Conservation (phyloP, 2,888 invertebrate genomes). For the Mechanitis messenoides region DNA sequence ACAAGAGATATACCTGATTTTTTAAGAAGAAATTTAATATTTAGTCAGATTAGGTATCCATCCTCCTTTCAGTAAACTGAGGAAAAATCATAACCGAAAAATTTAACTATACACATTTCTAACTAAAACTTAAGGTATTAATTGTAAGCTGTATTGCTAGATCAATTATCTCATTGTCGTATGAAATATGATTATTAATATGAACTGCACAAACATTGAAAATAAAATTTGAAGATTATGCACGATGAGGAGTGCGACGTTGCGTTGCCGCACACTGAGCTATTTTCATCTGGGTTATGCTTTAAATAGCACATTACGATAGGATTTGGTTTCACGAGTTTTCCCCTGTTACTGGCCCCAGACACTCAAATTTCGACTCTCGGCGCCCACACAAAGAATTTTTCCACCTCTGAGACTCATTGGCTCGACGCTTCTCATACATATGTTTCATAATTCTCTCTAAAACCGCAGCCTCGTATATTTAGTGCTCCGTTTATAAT, state of each 20-base stretch:
- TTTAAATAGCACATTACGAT: conserved; percentile 76
- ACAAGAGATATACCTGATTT: too few relatives aligned
- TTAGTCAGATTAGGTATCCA: too few relatives aligned
- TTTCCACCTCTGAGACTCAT: conserved; percentile 57
- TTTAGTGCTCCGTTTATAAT: conserved; percentile 25
- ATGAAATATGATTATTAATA: conserved; percentile 45
- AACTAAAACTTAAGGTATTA: too few relatives aligned
- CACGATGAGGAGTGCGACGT: conserved; percentile 67
- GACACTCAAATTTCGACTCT: conserved; percentile 53
- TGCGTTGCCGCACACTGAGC: conserved; percentile 70
- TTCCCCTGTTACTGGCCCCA: conserved; percentile 68
- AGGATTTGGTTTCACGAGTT: conserved; percentile 76
- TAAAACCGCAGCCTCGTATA: conserved; percentile 21
- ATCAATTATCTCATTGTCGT: conserved; percentile 32
- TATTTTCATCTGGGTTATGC: conserved; percentile 75
- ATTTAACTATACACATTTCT: too few relatives aligned
- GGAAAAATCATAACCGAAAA: too few relatives aligned
- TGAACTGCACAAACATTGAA: conserved; percentile 62
- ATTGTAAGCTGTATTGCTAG: too few relatives aligned
- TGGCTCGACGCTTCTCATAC: conserved; percentile 33
- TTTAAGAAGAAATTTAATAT: too few relatives aligned
- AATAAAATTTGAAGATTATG: conserved; percentile 74
- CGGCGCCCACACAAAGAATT: conserved; percentile 62
- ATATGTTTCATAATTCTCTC: conserved; percentile 19
- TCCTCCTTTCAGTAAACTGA: too few relatives aligned